Evolutionary conservation across 2,888 invertebrate species (phyloP).

Genomic region (Bombylius major): DNA sequence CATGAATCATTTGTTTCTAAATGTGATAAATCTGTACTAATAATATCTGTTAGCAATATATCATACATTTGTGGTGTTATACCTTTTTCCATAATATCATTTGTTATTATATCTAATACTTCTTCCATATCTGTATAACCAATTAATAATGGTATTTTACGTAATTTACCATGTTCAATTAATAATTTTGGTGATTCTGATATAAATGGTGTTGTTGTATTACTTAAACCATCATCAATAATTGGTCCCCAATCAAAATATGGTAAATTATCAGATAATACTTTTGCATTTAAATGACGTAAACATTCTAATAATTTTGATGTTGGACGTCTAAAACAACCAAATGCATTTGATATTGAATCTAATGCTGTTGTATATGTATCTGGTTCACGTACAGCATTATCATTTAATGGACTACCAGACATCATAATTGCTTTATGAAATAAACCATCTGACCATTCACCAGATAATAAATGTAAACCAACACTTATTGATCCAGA

Average conservation of each 20-base stretch:
- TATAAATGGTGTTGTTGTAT: slow-evolving; percentile 51
- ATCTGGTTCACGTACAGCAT: slow-evolving; percentile 48
- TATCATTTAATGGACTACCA: slow-evolving; percentile 53
- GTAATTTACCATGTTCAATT: slow-evolving; percentile 48
- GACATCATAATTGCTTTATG: slow-evolving; percentile 71
- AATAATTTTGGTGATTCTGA: slow-evolving; percentile 51
- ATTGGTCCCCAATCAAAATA: slow-evolving; percentile 62
- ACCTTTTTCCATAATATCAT: slow-evolving; percentile 45
- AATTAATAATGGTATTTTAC: slow-evolving; percentile 58
- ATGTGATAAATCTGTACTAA: slow-evolving; percentile 47
- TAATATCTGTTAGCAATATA: slow-evolving; percentile 48
- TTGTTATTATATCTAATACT: slow-evolving; percentile 48
- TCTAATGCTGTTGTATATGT: slow-evolving; percentile 51
- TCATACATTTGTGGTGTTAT: slow-evolving; percentile 43
- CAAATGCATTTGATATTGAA: slow-evolving; percentile 50
- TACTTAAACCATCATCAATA: slow-evolving; percentile 57
- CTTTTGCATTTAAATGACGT: slow-evolving; percentile 45
- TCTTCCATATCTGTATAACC: slow-evolving; percentile 77
- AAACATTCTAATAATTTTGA: slow-evolving; percentile 56
- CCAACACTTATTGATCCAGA: slow-evolving; percentile 69
- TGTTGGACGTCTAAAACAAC: slow-evolving; percentile 55
- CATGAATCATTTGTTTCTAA: slow-evolving; percentile 42
- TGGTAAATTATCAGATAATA: slow-evolving; percentile 49
- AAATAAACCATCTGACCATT: slow-evolving; percentile 54
- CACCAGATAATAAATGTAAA: slow-evolving; percentile 54